Percentiles rank a stretch among this genome's conserved stretches.
phyloP scores from a whole-genome alignment of 2,888 invertebrate species.

The Colostygia pectinataria region DNA sequence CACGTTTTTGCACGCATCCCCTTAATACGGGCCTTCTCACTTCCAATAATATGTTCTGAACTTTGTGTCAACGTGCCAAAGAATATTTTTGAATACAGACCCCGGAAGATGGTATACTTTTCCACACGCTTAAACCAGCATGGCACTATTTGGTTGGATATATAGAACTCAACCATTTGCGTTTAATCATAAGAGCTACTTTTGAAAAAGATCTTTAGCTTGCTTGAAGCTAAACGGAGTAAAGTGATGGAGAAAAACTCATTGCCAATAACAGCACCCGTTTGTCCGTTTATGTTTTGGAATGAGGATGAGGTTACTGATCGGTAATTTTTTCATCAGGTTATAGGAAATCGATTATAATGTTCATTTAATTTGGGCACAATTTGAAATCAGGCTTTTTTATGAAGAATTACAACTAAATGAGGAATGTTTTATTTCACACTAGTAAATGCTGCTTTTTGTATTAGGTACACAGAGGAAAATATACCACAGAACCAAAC shows the following conservation, averaged over 20 bases:
- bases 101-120: conserved; percentile 19
- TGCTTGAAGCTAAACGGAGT: conserved; percentile 30
- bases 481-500: no score
- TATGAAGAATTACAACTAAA: no score
- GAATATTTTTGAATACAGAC: background rate
- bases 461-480: no score
- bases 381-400: background rate
- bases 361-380: background rate
- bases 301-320: conserved; percentile 26
- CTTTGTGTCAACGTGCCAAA: conserved; percentile 2
- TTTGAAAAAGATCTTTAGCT: conserved; percentile 2
- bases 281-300: conserved; percentile 34
- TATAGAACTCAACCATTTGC: conserved; percentile 5
- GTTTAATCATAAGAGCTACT: background rate
- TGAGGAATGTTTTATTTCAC: no score
- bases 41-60: background rate
- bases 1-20: conserved; percentile 66
- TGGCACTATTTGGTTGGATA: conserved; percentile 3
- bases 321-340: conserved; percentile 15
- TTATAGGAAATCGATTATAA: background rate
- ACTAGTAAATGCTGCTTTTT: no score
- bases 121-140: conserved; percentile 14
- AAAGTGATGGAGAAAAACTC: conserved; percentile 37
- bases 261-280: conserved; percentile 42
- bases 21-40: conserved; percentile 45